Base-by-base conservation (phyloP, 1,140 invertebrate species). In the Zeugodacus cucurbitae region DNA sequence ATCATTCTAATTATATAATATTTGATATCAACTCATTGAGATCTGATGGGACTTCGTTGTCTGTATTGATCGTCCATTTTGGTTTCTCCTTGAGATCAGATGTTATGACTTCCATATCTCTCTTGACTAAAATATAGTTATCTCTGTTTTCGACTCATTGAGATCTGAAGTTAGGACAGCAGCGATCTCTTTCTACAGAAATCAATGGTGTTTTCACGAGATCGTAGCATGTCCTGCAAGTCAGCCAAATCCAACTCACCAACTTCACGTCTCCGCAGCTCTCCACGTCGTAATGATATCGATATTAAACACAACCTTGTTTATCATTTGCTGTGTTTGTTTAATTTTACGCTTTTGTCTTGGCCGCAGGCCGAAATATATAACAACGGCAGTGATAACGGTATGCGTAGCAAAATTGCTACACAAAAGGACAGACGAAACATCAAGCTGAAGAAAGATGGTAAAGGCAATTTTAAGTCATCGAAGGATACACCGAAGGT, bases 251-350 rank as follows among this genome's bases (percentile, higher is more conserved):
- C 22, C 22, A 62, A 26, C 58, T 62, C 22, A 2, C 8, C 64
- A n/a, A 67, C n/a, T 29, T 34, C 32, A 34, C 2, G 7, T 7
- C 37, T 44, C 20, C 17, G 6, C 14, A 7, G 14, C 14, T 34
- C 6, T n/a, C 22, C 7, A 44, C 32, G 37, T 8, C 4, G 17
- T 6, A 4, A 70, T 20, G 37, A 44, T 29, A 78, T 41, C 37
- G 20, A 29, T 26, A 32, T 32, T 32, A 34, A 34, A 8, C 32
- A 29, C 26, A 70, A 32, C 10, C 32, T 70, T 34, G 64, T 29
- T 32, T 34, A 70, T 70, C 70, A 82, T 82, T 82, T 29, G 74
- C n/a, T 82, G 34, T 74, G 70, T 74, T 82, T 82, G 74, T 82
- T 82, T 48, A 48, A 48, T 82, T 82, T 82, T 82, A 82, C 74